These are phyloP conservation scores for Laticauda laticaudata DNA, from an alignment of 2,113 vertebrate genomes.

Conservation along the genomic window DNA sequence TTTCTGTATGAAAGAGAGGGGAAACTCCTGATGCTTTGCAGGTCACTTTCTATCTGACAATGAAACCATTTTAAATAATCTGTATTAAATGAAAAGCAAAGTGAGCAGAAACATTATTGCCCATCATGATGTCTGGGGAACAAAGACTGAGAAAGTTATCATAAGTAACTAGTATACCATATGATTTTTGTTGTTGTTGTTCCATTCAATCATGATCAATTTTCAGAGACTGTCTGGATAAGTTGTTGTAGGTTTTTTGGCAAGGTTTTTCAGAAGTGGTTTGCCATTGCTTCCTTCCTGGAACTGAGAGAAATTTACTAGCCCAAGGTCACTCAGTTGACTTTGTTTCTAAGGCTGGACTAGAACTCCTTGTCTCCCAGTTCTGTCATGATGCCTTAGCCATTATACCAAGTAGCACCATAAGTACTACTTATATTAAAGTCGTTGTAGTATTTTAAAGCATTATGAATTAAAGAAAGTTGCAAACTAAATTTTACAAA, in stretches of 20 bases:
- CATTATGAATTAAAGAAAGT: neutral
- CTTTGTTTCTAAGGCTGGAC: neutral
- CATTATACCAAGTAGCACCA: neutral
- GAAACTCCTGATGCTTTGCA: too few species aligned
- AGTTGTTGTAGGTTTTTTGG: neutral
- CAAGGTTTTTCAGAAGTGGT: neutral
- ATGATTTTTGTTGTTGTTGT: neutral
- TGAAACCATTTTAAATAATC: neutral
- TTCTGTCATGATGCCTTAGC: neutral
- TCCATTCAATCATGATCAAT: neutral
- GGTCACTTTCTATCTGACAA: neutral
- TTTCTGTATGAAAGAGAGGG: too few species aligned
- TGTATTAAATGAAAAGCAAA: neutral
- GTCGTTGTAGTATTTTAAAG: neutral
- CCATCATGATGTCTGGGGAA: neutral
- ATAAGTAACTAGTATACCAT: neutral
- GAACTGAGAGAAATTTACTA: neutral
- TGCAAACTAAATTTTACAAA: neutral
- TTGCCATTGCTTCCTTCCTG: neutral
- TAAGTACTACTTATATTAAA: neutral
- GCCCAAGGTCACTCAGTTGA: neutral
- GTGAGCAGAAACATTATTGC: neutral
- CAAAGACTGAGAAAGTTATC: neutral
- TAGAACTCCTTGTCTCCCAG: neutral
- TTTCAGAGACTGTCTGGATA: neutral